phyloP scores from a whole-genome alignment of 2,113 vertebrate species.

The Tupaia tana region DNA sequence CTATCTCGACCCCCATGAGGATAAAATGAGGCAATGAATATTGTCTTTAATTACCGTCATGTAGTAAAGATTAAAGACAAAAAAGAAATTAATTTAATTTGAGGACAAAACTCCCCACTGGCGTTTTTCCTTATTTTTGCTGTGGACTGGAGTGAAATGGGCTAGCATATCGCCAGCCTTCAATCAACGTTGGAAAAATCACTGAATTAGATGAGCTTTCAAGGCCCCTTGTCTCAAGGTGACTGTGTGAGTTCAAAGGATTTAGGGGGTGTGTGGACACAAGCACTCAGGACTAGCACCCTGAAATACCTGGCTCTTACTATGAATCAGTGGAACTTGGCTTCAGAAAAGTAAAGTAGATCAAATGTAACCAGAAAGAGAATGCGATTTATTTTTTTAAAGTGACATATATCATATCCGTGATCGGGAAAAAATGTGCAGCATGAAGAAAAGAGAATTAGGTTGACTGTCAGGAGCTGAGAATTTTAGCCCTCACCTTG shows the following conservation, averaged over 20 bases:
- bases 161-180: rapidly evolving
- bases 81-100: background rate
- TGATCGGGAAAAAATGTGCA: background rate
- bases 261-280: background rate
- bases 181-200: background rate
- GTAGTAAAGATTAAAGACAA: background rate
- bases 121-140: background rate
- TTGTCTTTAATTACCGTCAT: background rate
- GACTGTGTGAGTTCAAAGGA: background rate
- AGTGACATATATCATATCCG: background rate
- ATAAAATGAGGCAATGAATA: background rate
- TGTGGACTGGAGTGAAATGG: background rate
- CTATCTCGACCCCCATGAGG: background rate
- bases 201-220: background rate
- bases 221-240: background rate
- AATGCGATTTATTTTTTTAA: background rate
- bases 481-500: background rate
- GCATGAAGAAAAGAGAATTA: background rate
- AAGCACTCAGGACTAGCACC: background rate
- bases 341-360: background rate
- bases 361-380: background rate
- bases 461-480: background rate
- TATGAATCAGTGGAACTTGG: background rate
- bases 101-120: background rate
- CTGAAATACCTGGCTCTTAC: background rate